Conservation (phyloP, 2,113 vertebrate species). For the Marmota flaviventris region DNA sequence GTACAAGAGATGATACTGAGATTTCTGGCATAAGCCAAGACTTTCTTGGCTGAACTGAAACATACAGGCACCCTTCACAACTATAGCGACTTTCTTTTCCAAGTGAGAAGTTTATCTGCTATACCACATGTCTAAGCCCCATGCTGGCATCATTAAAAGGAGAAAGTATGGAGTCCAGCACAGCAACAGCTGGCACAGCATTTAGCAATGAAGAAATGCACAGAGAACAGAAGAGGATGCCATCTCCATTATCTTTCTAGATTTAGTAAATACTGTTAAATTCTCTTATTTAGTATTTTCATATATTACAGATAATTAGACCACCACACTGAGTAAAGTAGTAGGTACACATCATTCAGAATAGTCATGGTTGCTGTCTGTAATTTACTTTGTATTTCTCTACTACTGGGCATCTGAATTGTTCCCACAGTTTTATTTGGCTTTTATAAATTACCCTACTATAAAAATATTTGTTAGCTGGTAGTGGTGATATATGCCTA, state of each 20-base stretch:
- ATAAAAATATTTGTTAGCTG: not conserved
- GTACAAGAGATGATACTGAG: not conserved
- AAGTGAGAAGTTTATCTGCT: not conserved
- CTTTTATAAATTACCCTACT: slow-evolving; percentile 38
- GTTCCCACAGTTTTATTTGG: not conserved
- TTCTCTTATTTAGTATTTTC: not conserved
- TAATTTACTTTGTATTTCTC: not conserved
- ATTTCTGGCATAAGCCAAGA: not conserved
- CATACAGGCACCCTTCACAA: not conserved
- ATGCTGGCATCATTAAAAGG: not conserved
- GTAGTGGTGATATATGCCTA: too few relatives aligned
- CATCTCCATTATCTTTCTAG: not conserved
- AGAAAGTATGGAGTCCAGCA: not conserved
- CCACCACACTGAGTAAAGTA: not conserved
- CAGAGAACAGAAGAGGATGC: not conserved
- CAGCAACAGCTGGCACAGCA: not conserved
- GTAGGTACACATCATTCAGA: not conserved
- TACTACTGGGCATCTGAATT: not conserved
- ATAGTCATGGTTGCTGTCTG: not conserved
- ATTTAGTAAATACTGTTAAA: not conserved
- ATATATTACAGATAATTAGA: not conserved
- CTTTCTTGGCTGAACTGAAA: not conserved
- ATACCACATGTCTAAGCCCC: not conserved
- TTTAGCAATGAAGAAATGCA: not conserved
- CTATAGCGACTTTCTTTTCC: not conserved